Evolutionary conservation across 2,797 vertebrate genomes (phyloP).

Genomic region (Eulemur rubriventer): DNA sequence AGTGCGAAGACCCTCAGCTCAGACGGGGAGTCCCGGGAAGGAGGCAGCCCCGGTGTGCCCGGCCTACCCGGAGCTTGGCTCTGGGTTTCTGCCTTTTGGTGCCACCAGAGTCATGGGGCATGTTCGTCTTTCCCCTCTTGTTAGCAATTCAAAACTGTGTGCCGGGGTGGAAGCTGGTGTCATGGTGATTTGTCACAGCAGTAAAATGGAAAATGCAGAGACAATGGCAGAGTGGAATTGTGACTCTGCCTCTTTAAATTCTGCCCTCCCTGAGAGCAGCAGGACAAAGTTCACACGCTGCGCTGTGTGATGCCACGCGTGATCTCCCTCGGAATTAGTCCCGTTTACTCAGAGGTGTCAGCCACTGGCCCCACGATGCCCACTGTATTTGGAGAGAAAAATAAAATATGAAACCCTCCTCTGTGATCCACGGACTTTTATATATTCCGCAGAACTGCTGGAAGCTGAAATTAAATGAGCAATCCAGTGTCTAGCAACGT

Average conservation of each 20-base stretch:
- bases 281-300: not conserved
- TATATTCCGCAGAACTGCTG: not conserved
- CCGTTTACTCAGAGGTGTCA: not conserved
- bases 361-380: not conserved
- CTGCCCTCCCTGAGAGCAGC: not conserved
- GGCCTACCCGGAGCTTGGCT: not conserved
- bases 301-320: fast-evolving
- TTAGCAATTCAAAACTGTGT: not conserved
- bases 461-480: conserved; percentile 36
- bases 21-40: not conserved
- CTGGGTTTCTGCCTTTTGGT: not conserved
- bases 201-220: not conserved
- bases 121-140: not conserved
- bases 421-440: not conserved
- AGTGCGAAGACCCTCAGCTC: no score
- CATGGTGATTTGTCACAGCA: fast-evolving
- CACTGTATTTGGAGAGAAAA: conserved; percentile 22
- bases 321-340: not conserved
- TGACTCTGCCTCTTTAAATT: not conserved
- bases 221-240: not conserved
- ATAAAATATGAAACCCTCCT: not conserved
- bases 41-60: not conserved
- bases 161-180: not conserved
- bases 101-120: not conserved
- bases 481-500: fast-evolving